Base-by-base conservation (phyloP, 2,888 invertebrate genomes). In the Atethmia centrago region DNA sequence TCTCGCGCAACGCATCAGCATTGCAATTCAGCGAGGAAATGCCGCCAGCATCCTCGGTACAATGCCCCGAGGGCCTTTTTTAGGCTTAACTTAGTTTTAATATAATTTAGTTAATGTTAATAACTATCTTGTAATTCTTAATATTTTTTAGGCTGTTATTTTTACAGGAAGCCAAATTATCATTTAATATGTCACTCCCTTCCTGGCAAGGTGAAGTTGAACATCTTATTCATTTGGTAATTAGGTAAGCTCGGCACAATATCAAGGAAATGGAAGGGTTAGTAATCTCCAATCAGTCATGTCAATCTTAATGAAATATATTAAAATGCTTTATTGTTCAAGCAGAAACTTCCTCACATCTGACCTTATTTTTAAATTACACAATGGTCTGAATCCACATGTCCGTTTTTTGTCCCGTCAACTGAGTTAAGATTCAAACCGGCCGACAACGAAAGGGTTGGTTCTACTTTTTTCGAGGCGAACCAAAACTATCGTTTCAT, bases 221-320 rank as follows among this genome's bases (percentile, higher is more conserved):
- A 87, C 55, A 56, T 83, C 83, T 86, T 64, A 82, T 80, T 85
- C 74, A 79, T 61, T 83, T 80, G 73, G 61, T 86, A 81, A 86
- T 86, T 86, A 86, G 77, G 72, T 76, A 83, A 78, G 75, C 81
- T 75, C 75, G 58, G 74, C 36, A 81, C 79, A 84, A 88, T 87
- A 82, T 63, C 84, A 88, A 89, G 83, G 86, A 88, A 89, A 90
- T 87, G 82, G 78, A 90, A 93, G 92, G 93, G 91, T 92, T 85
- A 75, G 77, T 90, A 90, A 90, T 88, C 88, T 90, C 77, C 93
- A 94, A 96, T 96, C 96, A 93, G 91, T 87, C 87, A 91, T 91
- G 94, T 95, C 95, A 95, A 96, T 96, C 96, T 95, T 93, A 96
- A 95, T 95, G 93, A 95, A 94, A 93, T 93, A 90, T 94, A 95